Base-by-base conservation (phyloP, 2,797 vertebrate species). In the Aphelocoma californica region DNA sequence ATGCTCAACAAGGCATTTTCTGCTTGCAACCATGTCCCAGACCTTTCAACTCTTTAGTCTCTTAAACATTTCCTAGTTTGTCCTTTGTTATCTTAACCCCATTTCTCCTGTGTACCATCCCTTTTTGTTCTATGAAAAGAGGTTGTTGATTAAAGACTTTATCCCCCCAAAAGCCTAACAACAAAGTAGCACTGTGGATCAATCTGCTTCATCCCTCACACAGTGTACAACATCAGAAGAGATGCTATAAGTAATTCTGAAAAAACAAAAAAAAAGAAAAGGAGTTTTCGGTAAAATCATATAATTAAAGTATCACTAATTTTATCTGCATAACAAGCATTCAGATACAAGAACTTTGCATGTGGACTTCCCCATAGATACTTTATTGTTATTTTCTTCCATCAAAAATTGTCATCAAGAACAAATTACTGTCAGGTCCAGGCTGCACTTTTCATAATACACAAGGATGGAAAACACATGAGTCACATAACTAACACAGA, bases 221-320 rank as follows among this genome's bases (percentile, higher is more conserved):
- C 25, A 32, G 7, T 2, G 4, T 14, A 34, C 4, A 54, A 29
- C 16, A 38, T 7, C 19, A 19, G 9, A 47, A 24, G 3, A 88
- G 17, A 34, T 12, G 10, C 32, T 31, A 13, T 0, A 53, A 3
- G 5, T 16, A 29, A 24, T 9, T 62, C 18, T 17, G 4, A 31
- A 32, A 62, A 34, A 34, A 15, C 7, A 18, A 20, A n/a, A 26
- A n/a, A 38, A 32, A 79, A 51, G 44, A 47, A 2, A n/a, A 38
- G 5, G 4, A 38, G 23, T 11, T 77, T 44, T 42, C 6, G 32
- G 10, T 38, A 75, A 84, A 84, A 26, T 13, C 29, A 31, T 11
- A 24, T 1, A 62, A 25, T 3, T 47, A 0, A 42, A 24, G 5
- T 25, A 81, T 36, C 29, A 31, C 2, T 19, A 20, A 38, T 13